phyloP scores from a whole-genome alignment of 92 coral and sea anemone genomes.

The Palythoa grandiflora region DNA sequence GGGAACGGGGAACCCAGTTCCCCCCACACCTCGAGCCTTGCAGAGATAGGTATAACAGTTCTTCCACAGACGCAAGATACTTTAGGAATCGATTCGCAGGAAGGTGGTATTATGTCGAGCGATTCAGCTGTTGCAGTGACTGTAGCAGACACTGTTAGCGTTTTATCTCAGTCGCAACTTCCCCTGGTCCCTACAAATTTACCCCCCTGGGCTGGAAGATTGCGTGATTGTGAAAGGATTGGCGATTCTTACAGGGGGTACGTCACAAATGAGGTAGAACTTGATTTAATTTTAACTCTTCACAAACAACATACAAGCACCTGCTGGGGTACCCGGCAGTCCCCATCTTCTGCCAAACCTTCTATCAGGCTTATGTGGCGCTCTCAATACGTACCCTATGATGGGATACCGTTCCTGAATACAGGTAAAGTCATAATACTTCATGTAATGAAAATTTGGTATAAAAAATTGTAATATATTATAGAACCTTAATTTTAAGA shows the following conservation, averaged over 20 bases:
- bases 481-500: no score
- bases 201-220: constrained; percentile 96
- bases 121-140: constrained; percentile 31
- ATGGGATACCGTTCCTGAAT: constrained; percentile 97
- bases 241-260: constrained; percentile 99
- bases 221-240: constrained; percentile 93
- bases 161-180: constrained; percentile 24
- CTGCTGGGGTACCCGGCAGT: constrained; percentile 98
- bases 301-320: constrained; percentile 96
- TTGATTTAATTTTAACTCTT: constrained; percentile 85
- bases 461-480: no score
- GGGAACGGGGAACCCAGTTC: background rate
- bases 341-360: constrained; percentile 98
- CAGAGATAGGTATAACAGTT: constrained; percentile 36
- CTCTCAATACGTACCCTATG: constrained; percentile 97
- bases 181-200: constrained; percentile 71
- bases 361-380: constrained; percentile 98
- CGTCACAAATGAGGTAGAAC: constrained; percentile 90
- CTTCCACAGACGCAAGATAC: constrained; percentile 38
- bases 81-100: constrained; percentile 30
- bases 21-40: constrained; percentile 35
- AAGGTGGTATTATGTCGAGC: constrained; percentile 33
- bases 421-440: constrained; percentile 73
- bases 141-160: constrained; percentile 37
- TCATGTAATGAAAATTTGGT: background rate